These are phyloP conservation scores for Stichopus horrens DNA, from an alignment of 53 echinoderm and acorn worm genomes.

Conservation along the genomic window DNA sequence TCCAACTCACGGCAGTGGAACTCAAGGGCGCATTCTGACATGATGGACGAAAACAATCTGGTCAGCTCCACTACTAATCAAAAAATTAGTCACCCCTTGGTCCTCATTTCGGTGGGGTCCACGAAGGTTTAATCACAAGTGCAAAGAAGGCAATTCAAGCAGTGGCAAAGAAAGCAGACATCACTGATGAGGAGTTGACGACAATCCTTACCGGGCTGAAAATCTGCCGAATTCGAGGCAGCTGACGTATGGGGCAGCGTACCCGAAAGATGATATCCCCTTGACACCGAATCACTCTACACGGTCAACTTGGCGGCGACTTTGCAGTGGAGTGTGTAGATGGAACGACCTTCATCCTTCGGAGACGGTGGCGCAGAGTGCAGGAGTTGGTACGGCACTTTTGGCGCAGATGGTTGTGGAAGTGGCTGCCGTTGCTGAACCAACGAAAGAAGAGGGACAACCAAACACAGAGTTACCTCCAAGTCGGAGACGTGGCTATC, in stretches of 20 bases:
- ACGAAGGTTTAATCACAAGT: conserved; percentile 24
- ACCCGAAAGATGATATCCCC: conserved; percentile 24
- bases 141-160: conserved; percentile 43
- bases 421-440: conserved; percentile 37
- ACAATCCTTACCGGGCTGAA: conserved; percentile 23
- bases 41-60: conserved; percentile 27
- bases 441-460: conserved; percentile 37
- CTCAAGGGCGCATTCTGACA: too few relatives aligned
- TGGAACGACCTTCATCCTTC: too few relatives aligned
- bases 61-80: conserved; percentile 2
- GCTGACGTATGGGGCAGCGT: conserved; percentile 34
- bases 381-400: conserved; percentile 42
- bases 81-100: conserved; percentile 27
- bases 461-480: conserved; percentile 17
- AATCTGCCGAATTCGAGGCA: conserved; percentile 40
- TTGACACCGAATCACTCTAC: conserved; percentile 45
- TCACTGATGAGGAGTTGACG: conserved; percentile 40
- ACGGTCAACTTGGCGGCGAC: conserved; percentile 33
- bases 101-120: conserved; percentile 42
- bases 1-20: too few relatives aligned
- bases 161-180: conserved; percentile 31
- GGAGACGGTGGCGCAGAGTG: conserved; percentile 43
- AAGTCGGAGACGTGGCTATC: conserved; percentile 17
- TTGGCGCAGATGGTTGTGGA: conserved; percentile 40
- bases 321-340: too few relatives aligned